phyloP scores from a whole-genome alignment of 2,113 vertebrate genomes.

The Plectropomus leopardus region DNA sequence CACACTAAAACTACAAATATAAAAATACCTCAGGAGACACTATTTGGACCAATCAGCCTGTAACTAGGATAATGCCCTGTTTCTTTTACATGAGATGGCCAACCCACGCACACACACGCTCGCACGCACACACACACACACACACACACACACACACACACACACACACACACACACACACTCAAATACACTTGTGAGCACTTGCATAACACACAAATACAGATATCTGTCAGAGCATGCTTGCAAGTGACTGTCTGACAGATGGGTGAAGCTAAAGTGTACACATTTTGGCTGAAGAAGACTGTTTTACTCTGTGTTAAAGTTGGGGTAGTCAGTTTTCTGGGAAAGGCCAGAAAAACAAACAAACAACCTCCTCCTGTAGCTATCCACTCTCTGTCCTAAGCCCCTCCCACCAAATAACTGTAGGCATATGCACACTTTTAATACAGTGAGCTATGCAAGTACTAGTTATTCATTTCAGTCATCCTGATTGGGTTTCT shows the following conservation, averaged over 20 bases:
- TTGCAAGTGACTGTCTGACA: slow-evolving; percentile 66
- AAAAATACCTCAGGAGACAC: slow-evolving; percentile 10
- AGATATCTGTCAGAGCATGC: slow-evolving; percentile 49
- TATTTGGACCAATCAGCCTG: slow-evolving; percentile 66
- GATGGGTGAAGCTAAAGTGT: slow-evolving; percentile 67
- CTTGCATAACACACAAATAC: slow-evolving; percentile 17
- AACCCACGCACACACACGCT: too few species aligned
- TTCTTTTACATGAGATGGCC: slow-evolving; percentile 51
- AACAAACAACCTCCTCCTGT: too few species aligned
- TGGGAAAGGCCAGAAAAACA: too few species aligned
- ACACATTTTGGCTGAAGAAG: slow-evolving; percentile 59
- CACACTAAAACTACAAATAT: neutral
- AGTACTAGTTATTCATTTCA: too few species aligned
- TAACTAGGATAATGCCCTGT: slow-evolving; percentile 31
- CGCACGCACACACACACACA: slow-evolving; percentile 10
- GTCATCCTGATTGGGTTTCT: too few species aligned
- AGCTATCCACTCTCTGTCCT: too few species aligned
- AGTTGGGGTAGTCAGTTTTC: too few species aligned
- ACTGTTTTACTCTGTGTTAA: neutral
- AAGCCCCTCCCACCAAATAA: too few species aligned
- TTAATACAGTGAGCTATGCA: too few species aligned
- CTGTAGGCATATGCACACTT: too few species aligned
- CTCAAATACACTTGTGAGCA: slow-evolving; percentile 18
- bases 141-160: neutral
- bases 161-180: slow-evolving; percentile 1